Evolutionary conservation across 2,113 vertebrate species (phyloP), one percentile per base, ranked within the genome.

Genomic region (Chlamydotis undulata): DNA sequence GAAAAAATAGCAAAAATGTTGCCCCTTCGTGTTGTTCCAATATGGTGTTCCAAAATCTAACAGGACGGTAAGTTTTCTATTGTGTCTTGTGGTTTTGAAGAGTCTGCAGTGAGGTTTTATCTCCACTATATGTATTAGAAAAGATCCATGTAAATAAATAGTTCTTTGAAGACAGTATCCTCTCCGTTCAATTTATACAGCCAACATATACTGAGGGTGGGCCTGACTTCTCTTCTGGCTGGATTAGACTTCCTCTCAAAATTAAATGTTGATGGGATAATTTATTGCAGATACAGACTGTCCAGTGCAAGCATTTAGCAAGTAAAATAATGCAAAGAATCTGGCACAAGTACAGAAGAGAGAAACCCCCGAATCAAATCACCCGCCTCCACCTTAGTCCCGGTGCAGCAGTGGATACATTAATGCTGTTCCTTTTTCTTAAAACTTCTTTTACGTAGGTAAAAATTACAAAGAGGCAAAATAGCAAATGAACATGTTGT

Each of bases 71-170:
- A 76, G 17, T 53, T 89, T 53, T 89, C 80, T 76, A 11, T 82
- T 91, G 70, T 68, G 73, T 90, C 68, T 90, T 2, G 6, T 61
- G 65, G 53, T 93, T 96, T 89, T 0, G 0, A 86, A 89, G 79
- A 71, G 68, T 75, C 92, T 86, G 39, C 39, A 81, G 43, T 13
- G 23, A 82, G 9, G 57, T 82, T 97, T 93, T 87, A 89, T 95
- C 56, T 91, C 22, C 16, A 14, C 41, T 87, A 9, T 13, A 79
- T 24, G 28, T 63, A 87, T 89, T 85, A 95, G 69, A 89, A 69
- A 88, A 87, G 15, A 59, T 87, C 61, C 45, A 41, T 89, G 43
- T 87, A 96, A 96, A 96, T 93, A 96, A 92, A 94, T 33, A n/a
- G 14, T 73, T 92, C 69, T 93, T 94, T 96, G 86, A 94, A 84